A percentile compares a stretch with the other conserved stretches of the same genome.
Evolutionary conservation across 2,797 vertebrate species (phyloP).

Genomic region (Rhynchonycteris naso): DNA sequence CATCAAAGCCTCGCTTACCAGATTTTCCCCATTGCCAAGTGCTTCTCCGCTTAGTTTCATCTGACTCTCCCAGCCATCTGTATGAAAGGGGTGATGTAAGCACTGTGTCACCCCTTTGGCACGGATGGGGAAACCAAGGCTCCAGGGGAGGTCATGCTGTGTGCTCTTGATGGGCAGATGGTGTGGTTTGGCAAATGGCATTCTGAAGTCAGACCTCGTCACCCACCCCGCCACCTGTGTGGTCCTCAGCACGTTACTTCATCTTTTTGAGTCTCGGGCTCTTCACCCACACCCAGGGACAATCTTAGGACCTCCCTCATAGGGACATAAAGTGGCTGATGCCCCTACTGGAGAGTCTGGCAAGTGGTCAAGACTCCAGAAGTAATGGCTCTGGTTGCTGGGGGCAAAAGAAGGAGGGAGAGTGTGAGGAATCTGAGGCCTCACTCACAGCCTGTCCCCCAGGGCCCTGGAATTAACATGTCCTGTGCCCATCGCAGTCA

Average conservation of each 20-base stretch:
- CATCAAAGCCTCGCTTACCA: too few species aligned
- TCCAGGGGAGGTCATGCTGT: rapidly evolving
- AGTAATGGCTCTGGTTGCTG: neutral
- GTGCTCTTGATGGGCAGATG: neutral
- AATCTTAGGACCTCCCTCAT: rapidly evolving
- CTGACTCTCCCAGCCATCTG: neutral
- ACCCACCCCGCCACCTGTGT: neutral
- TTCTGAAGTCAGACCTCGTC: neutral
- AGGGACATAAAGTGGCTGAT: neutral
- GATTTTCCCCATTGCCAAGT: neutral
- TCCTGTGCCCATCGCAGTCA: neutral
- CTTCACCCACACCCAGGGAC: neutral
- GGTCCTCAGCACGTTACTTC: neutral
- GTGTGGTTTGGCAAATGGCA: too few species aligned
- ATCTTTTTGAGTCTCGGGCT: neutral
- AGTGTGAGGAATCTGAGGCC: too few species aligned
- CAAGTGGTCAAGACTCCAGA: neutral
- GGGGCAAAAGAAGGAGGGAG: neutral
- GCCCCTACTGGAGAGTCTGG: neutral
- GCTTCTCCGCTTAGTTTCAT: rapidly evolving
- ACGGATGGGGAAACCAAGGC: neutral
- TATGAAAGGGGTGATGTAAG: rapidly evolving
- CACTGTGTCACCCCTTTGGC: neutral
- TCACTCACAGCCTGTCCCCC: neutral
- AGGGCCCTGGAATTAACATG: neutral